Evolutionary conservation across 2,113 vertebrate genomes (phyloP).

Genomic region (Merops nubicus): DNA sequence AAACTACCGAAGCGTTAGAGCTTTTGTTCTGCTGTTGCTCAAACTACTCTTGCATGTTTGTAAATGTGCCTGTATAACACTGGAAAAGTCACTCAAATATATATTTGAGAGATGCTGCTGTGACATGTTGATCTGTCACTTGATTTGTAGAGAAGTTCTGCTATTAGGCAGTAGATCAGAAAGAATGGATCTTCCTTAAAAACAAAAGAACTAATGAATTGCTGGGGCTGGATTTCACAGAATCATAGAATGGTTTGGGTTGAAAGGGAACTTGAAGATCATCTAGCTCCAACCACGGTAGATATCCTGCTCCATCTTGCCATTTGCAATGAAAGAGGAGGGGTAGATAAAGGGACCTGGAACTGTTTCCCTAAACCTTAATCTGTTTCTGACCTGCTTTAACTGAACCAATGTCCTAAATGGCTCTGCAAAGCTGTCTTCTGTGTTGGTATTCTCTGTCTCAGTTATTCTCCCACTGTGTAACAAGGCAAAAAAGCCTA

Average conservation of each 20-base stretch:
- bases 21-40: neutral
- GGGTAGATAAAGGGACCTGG: neutral
- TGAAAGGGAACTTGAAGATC: too few species aligned
- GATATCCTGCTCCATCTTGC: too few species aligned
- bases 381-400: neutral
- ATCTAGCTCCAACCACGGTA: too few species aligned
- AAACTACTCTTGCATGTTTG: neutral
- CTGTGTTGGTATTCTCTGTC: neutral
- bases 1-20: neutral
- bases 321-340: neutral
- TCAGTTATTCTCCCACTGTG: neutral
- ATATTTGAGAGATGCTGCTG: neutral
- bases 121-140: neutral
- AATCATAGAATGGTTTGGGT: too few species aligned
- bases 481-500: neutral
- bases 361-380: neutral
- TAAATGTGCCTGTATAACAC: fast-evolving
- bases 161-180: neutral
- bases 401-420: neutral
- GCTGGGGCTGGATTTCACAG: neutral
- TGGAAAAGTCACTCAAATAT: neutral
- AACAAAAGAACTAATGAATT: neutral
- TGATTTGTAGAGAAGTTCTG: neutral
- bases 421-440: neutral
- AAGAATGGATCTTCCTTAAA: neutral